phyloP scores from a whole-genome alignment of 2,888 invertebrate species.

The Sphaerophoria taeniata region DNA sequence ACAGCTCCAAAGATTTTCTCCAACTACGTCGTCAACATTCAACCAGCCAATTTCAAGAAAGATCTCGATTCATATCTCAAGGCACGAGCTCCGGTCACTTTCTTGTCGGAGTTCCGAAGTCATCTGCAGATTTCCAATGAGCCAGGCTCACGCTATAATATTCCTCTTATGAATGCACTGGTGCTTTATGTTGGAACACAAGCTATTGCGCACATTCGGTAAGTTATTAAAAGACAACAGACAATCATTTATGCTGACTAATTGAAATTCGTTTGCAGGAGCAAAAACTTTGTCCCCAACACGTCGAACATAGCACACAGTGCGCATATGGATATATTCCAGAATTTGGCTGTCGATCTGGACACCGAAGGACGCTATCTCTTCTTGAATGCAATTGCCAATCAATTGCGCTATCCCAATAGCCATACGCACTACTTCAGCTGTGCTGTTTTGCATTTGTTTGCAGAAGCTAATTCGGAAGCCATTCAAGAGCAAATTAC shows the following conservation, averaged over 20 bases:
- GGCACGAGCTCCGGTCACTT: slow-evolving; percentile 96
- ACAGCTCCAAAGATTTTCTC: slow-evolving; percentile 94
- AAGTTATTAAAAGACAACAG: too few species aligned
- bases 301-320: slow-evolving; percentile 99
- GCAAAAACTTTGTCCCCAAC: slow-evolving; percentile 95
- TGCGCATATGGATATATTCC: slow-evolving; percentile 99
- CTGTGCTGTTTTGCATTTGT: slow-evolving; percentile 97
- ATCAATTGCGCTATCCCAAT: slow-evolving; percentile 99
- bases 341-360: slow-evolving; percentile 98
- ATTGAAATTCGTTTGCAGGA: slow-evolving; percentile 83
- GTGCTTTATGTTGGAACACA: slow-evolving; percentile 99
- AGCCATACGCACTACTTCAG: slow-evolving; percentile 99
- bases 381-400: slow-evolving; percentile 99
- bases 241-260: too few species aligned
- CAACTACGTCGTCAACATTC: slow-evolving; percentile 93
- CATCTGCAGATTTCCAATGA: slow-evolving; percentile 95
- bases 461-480: slow-evolving; percentile 98
- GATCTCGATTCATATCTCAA: slow-evolving; percentile 98
- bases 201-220: slow-evolving; percentile 93
- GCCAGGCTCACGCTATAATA: slow-evolving; percentile 96
- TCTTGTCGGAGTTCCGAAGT: slow-evolving; percentile 95
- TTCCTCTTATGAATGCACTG: slow-evolving; percentile 97
- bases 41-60: slow-evolving; percentile 94
- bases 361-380: slow-evolving; percentile 98
- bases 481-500: slow-evolving; percentile 99